Evolutionary conservation across 2,888 invertebrate species (phyloP).

Genomic region (Chrysolina haemoptera): DNA sequence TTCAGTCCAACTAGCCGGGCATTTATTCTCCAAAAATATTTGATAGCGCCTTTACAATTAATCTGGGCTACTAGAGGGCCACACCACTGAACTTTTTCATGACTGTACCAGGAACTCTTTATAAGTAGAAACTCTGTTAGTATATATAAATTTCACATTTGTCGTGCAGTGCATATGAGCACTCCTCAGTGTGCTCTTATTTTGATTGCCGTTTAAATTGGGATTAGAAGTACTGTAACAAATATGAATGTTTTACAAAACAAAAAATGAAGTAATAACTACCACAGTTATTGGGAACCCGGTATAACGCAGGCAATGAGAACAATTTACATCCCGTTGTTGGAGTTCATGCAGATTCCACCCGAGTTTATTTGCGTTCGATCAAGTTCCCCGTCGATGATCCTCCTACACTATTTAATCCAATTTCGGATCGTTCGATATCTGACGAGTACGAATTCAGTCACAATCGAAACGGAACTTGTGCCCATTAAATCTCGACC

Average conservation of each 20-base stretch:
- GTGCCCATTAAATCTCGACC: slow-evolving; percentile 16
- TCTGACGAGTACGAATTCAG: slow-evolving; percentile 36
- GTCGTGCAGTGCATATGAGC: no score
- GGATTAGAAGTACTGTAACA: no score
- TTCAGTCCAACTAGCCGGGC: no score
- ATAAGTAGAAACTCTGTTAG: no score
- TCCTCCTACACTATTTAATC: slow-evolving; percentile 27
- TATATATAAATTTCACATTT: no score
- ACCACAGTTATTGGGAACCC: not conserved
- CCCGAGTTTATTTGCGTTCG: slow-evolving; percentile 9
- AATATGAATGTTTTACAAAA: not conserved
- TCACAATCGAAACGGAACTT: slow-evolving; percentile 36
- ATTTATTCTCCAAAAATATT: no score
- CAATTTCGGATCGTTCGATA: slow-evolving; percentile 37
- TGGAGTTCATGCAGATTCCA: not conserved
- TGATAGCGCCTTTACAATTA: no score
- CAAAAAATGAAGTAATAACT: not conserved
- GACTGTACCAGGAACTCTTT: no score
- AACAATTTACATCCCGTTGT: not conserved
- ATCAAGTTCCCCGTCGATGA: not conserved
- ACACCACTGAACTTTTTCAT: no score
- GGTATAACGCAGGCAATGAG: not conserved
- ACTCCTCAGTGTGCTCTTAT: no score
- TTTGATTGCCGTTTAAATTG: no score
- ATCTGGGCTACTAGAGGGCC: no score